Evolutionary conservation across 2,113 vertebrate genomes (phyloP).

Genomic region (Carassius carassius): DNA sequence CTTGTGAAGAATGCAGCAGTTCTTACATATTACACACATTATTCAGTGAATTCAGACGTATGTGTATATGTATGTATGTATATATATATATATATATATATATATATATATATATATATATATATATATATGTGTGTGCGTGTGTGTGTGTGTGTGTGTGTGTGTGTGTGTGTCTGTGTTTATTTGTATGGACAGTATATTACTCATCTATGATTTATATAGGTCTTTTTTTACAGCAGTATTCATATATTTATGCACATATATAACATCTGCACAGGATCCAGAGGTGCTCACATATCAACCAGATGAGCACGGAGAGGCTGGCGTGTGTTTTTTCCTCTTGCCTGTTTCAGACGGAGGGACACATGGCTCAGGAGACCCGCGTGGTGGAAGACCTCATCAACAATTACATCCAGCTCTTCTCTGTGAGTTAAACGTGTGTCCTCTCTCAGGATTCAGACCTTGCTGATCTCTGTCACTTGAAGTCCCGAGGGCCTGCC

Average conservation of each 20-base stretch:
- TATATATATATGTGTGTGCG: too few relatives aligned
- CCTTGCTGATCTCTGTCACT: background rate
- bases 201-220: conserved; percentile 14
- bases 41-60: background rate
- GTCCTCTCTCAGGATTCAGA: background rate
- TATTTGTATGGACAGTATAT: background rate
- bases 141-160: too few relatives aligned
- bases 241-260: conserved; percentile 19
- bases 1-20: too few relatives aligned
- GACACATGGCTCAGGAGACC: conserved; percentile 86
- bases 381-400: conserved; percentile 89
- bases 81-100: too few relatives aligned
- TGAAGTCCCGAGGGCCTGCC: background rate
- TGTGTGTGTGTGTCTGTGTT: too few relatives aligned
- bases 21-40: background rate
- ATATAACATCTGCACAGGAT: conserved; percentile 76
- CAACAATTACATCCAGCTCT: conserved; percentile 90
- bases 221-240: conserved; percentile 21
- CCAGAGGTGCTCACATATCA: conserved; percentile 91
- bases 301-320: conserved; percentile 84
- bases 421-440: conserved; percentile 80
- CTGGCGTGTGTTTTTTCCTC: conserved; percentile 88
- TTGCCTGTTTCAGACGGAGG: conserved; percentile 92
- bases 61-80: too few relatives aligned
- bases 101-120: too few relatives aligned